A percentile compares a stretch with the other conserved stretches of the same genome.
Conservation (phyloP, 2,797 vertebrate genomes). For the Pseudomugil gertrudae region DNA sequence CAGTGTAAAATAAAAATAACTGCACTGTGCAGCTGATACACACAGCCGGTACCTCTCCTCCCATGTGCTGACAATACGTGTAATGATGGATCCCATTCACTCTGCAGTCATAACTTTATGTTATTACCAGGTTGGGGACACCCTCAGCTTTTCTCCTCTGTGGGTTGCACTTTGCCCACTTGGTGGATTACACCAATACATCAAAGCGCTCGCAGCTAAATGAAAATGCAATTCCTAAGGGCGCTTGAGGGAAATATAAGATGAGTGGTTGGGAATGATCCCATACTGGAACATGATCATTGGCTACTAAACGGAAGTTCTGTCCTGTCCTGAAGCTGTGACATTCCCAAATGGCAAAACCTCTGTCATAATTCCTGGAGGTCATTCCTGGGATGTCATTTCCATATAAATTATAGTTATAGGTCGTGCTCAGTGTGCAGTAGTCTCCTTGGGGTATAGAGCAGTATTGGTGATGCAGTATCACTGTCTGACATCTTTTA, state of each 20-base stretch:
- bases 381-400: conserved; percentile 50
- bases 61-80: conserved; percentile 23
- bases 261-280: conserved; percentile 56
- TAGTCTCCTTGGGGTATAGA: conserved; percentile 27
- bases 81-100: conserved; percentile 42
- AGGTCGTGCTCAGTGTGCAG: conserved; percentile 14
- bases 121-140: conserved; percentile 48
- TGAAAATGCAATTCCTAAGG: conserved; percentile 68
- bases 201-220: conserved; percentile 65
- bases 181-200: conserved; percentile 64
- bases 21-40: background rate
- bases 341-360: conserved; percentile 57
- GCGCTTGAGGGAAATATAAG: conserved; percentile 56
- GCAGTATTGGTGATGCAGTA: conserved; percentile 31
- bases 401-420: conserved; percentile 45
- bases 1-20: background rate
- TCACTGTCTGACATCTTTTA: conserved; percentile 47
- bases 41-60: background rate
- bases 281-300: conserved; percentile 58
- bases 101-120: conserved; percentile 50
- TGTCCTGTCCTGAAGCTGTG: conserved; percentile 38
- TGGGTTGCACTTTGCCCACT: conserved; percentile 50
- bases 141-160: conserved; percentile 33
- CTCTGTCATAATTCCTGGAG: conserved; percentile 41
- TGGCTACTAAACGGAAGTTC: conserved; percentile 40